Evolutionary conservation across 1,140 invertebrate species (phyloP).

Genomic region (Bradynema listronoti): DNA sequence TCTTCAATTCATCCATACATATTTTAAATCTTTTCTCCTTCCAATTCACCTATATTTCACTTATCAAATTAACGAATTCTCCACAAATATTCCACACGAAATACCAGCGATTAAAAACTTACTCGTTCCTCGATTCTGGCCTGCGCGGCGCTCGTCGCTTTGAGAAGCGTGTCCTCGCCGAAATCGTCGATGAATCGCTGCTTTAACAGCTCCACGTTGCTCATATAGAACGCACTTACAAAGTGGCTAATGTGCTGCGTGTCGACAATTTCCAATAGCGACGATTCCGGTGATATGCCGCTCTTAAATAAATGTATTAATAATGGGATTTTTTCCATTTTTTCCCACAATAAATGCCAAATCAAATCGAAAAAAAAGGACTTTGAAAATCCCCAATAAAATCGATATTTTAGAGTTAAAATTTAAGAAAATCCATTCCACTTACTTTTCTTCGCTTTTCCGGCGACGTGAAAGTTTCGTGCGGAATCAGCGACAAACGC

Average conservation of each 20-base stretch:
- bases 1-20: not conserved
- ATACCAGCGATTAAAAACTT: too few relatives aligned
- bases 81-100: too few relatives aligned
- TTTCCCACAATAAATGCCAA: too few relatives aligned
- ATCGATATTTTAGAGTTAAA: not conserved
- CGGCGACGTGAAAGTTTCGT: conserved; percentile 26
- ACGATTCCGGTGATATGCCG: too few relatives aligned
- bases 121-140: too few relatives aligned
- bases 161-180: too few relatives aligned
- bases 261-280: conserved; percentile 46
- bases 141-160: too few relatives aligned
- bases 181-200: conserved; percentile 25
- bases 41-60: not conserved
- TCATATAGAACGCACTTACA: conserved; percentile 54
- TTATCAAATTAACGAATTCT: too few relatives aligned
- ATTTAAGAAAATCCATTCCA: too few relatives aligned
- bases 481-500: conserved; percentile 44
- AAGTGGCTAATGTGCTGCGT: conserved; percentile 51
- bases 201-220: conserved; percentile 43
- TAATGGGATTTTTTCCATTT: conserved; percentile 16
- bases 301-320: too few relatives aligned
- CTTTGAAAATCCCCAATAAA: too few relatives aligned
- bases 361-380: too few relatives aligned
- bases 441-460: conserved; percentile 15
- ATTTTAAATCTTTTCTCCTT: not conserved